These are phyloP conservation scores for Sinocyclocheilus rhinocerous DNA, from an alignment of 2,113 vertebrate species.

Conservation along the genomic window DNA sequence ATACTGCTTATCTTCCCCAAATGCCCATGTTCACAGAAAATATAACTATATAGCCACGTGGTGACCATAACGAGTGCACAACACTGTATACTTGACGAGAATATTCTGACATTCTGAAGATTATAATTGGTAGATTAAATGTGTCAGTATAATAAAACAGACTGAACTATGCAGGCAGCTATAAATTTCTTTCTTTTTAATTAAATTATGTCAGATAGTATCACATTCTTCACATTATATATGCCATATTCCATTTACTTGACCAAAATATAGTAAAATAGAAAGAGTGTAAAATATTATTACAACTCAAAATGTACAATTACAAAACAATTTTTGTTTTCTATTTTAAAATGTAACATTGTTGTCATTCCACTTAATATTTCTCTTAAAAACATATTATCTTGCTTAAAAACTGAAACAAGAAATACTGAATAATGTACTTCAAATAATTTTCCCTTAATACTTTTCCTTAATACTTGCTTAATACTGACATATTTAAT, in stretches of 20 bases:
- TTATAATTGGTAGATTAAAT: background rate
- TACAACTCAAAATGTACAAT: too few species aligned
- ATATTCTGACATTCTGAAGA: background rate
- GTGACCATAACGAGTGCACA: background rate
- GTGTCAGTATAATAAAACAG: background rate
- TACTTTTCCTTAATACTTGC: too few species aligned
- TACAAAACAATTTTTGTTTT: too few species aligned
- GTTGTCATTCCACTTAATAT: too few species aligned
- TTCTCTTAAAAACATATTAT: too few species aligned
- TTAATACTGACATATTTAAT: background rate
- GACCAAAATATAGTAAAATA: background rate
- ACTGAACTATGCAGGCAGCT: background rate
- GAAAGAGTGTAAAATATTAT: too few species aligned
- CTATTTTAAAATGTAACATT: too few species aligned
- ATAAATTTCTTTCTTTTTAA: background rate
- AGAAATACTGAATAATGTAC: too few species aligned
- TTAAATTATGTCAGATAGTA: background rate
- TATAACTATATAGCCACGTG: slow-evolving; percentile 54
- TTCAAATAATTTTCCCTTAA: too few species aligned
- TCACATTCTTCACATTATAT: background rate
- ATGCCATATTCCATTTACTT: background rate
- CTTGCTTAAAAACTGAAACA: too few species aligned
- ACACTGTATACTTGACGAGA: background rate
- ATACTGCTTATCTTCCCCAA: slow-evolving; percentile 73
- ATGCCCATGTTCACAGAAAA: slow-evolving; percentile 66